These are phyloP conservation scores for Macrobrachium rosenbergii DNA, from an alignment of 1,140 invertebrate genomes.

Conservation along the genomic window DNA sequence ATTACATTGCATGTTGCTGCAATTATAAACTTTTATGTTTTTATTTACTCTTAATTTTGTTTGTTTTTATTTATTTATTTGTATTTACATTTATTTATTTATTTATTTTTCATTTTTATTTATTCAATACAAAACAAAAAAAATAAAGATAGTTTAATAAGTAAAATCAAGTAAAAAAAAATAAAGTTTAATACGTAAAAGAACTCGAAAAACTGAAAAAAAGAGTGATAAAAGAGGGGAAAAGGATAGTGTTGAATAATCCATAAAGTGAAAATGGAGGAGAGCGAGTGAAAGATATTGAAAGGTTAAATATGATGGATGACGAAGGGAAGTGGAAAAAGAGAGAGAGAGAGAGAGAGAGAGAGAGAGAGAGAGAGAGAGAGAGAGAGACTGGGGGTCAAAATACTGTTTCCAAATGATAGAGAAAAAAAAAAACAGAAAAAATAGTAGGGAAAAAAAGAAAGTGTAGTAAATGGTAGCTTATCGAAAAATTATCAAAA, in stretches of 20 bases:
- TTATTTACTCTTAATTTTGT: too few relatives aligned
- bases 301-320: not conserved
- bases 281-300: constrained; percentile 4
- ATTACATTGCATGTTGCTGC: too few relatives aligned
- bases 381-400: not conserved
- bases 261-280: not conserved
- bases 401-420: not conserved
- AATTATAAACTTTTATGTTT: too few relatives aligned
- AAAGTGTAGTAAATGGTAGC: not conserved
- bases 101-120: too few relatives aligned
- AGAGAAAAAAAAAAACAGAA: not conserved
- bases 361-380: not conserved
- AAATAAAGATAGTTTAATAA: too few relatives aligned
- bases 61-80: too few relatives aligned
- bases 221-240: not conserved
- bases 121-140: too few relatives aligned
- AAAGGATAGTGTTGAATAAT: not conserved
- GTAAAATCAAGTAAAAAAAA: too few relatives aligned
- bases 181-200: not conserved
- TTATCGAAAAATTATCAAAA: not conserved
- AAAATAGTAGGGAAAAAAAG: not conserved
- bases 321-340: not conserved
- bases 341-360: not conserved
- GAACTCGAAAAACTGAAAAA: not conserved
- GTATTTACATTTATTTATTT: too few relatives aligned